Percentiles rank a stretch among this genome's conserved stretches.
Conservation (phyloP, 37 sponge, comb jelly and placozoan species). For the Geodia barretti region DNA sequence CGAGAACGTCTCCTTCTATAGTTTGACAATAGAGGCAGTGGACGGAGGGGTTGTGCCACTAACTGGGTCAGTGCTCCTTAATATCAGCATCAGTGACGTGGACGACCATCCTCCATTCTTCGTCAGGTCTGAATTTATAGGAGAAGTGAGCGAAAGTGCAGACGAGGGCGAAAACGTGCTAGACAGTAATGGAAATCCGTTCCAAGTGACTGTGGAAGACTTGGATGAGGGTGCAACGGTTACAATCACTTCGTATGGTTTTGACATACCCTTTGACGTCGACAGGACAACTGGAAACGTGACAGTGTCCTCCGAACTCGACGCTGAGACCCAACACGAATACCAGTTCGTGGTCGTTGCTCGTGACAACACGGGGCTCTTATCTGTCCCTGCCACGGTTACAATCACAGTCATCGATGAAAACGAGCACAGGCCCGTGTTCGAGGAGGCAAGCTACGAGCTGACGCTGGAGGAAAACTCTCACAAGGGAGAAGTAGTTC, state of each 20-base stretch:
- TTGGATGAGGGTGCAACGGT: slow-evolving; percentile 41
- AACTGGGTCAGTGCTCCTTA: slow-evolving; percentile 1
- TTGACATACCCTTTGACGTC: slow-evolving; percentile 22
- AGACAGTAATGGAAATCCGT: not conserved
- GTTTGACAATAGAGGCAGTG: slow-evolving; percentile 33
- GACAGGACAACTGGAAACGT: slow-evolving; percentile 58
- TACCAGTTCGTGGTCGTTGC: slow-evolving; percentile 20
- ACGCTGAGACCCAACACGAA: slow-evolving; percentile 1
- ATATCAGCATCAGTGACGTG: slow-evolving; percentile 54
- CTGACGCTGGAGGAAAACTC: slow-evolving; percentile 37
- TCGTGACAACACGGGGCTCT: slow-evolving; percentile 9
- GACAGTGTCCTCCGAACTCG: slow-evolving; percentile 31
- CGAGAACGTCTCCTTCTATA: slow-evolving; percentile 12
- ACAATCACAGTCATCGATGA: slow-evolving; percentile 11
- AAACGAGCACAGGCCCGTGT: slow-evolving; percentile 65
- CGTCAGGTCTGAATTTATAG: slow-evolving; percentile 7
- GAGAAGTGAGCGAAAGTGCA: slow-evolving; percentile 45
- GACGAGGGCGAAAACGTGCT: slow-evolving; percentile 26
- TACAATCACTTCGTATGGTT: slow-evolving; percentile 16
- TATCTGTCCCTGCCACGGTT: slow-evolving; percentile 27
- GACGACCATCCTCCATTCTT: slow-evolving; percentile 71
- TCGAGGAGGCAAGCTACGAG: slow-evolving; percentile 4
- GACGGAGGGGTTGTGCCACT: slow-evolving; percentile 26
- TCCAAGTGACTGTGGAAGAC: slow-evolving; percentile 36
- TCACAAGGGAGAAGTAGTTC: slow-evolving; percentile 32